phyloP scores from a whole-genome alignment of 2,113 vertebrate genomes.

The Eulemur rufifrons region DNA sequence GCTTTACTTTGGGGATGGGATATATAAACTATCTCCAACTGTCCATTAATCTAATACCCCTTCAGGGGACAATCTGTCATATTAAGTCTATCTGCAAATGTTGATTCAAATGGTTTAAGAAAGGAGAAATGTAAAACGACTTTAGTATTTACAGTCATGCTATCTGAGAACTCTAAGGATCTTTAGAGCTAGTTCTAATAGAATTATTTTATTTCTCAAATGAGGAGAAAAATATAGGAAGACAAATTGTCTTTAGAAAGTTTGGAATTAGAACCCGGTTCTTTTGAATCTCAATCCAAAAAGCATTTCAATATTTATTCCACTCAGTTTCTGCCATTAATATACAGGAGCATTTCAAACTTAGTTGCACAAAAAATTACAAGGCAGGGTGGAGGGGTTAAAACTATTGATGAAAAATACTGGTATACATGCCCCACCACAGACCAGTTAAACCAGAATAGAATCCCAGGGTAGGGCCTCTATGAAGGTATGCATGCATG shows the following conservation, averaged over 20 bases:
- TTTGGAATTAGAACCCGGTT: not conserved
- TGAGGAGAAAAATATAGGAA: not conserved
- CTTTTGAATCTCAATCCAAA: not conserved
- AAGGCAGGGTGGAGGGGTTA: accelerated
- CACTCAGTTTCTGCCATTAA: not conserved
- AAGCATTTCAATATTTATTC: not conserved
- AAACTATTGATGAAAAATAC: not conserved
- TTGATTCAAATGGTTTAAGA: conserved; percentile 41
- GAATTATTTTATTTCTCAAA: not conserved
- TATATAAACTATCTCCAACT: conserved; percentile 51
- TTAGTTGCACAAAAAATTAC: not conserved
- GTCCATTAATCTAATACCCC: conserved; percentile 63
- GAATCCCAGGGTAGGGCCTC: not conserved
- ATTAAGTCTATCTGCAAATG: conserved; percentile 51
- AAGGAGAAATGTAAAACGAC: not conserved
- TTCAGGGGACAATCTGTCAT: conserved; percentile 46
- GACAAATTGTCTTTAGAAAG: not conserved
- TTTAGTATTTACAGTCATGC: not conserved
- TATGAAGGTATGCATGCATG: not conserved
- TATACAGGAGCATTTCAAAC: not conserved
- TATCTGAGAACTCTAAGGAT: not conserved
- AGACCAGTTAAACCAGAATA: not conserved
- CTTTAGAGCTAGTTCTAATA: not conserved
- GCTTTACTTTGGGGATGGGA: conserved; percentile 50
- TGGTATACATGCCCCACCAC: not conserved